Evolutionary conservation across 2,113 vertebrate genomes (phyloP), one percentile per base, ranked within the genome.

Genomic region (Rhea pennata): DNA sequence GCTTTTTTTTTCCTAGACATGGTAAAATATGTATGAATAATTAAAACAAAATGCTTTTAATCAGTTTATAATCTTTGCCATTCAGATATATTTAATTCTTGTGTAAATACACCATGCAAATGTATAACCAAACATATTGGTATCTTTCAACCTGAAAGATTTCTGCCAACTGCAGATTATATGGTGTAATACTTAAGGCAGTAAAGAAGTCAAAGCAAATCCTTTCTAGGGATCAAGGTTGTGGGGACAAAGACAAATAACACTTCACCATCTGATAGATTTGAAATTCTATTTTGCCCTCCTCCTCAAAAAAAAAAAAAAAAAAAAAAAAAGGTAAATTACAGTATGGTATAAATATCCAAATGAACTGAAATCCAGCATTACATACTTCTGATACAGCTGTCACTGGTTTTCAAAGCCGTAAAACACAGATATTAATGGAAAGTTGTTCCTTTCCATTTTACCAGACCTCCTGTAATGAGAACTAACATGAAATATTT

Each of bases 1-100:
- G 46, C 74, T 62, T 2, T 84, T 46, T 84, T 46, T 86, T 53
- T 59, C 69, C 29, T 50, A 14, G 17, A 84, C 78, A 50, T 53
- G 44, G 48, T 79, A 76, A 91, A 87, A 92, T 82, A 44, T 8
- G 21, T 84, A 82, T 70, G 91, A 77, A 84, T 91, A 80, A 95
- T 96, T 92, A 85, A 94, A 93, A 70, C 48, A 42, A 87, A 93
- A 59, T 54, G 89, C 62, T 16, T 96, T 96, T 95, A 74, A 39
- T 87, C 56, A 27, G 27, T 74, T 92, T 22, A 5, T 77, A 66
- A 85, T 91, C 71, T 50, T 58, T 87, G 71, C 74, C 59, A 59
- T 93, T 95, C 84, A 75, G 10, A 81, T 85, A 84, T 83, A 62
- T 81, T 82, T 85, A 62, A 73, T 79, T 59, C 22, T 82, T 75